Percentiles rank a stretch among this genome's conserved stretches.
Evolutionary conservation across 2,113 vertebrate genomes (phyloP).

Genomic region (Rhabdornis inornatus): DNA sequence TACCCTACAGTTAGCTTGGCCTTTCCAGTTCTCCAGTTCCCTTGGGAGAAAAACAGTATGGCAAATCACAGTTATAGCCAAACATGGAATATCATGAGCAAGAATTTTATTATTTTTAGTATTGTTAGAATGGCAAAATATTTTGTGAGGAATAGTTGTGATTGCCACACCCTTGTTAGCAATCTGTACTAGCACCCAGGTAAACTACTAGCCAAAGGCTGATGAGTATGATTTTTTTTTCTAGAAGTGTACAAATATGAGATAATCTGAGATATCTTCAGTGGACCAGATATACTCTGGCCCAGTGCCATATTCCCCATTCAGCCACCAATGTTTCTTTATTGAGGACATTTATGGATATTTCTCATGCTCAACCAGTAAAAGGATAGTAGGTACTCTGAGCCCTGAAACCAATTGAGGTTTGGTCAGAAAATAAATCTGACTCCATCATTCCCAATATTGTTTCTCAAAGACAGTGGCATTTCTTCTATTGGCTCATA

Average conservation of each 20-base stretch:
- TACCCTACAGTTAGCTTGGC: background rate
- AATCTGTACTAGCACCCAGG: background rate
- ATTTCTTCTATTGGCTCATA: background rate
- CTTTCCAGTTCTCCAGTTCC: background rate
- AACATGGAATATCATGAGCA: background rate
- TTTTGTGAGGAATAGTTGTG: background rate
- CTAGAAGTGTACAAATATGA: background rate
- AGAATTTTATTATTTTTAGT: background rate
- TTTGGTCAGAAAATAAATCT: background rate
- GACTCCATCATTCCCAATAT: background rate
- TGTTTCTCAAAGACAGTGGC: background rate
- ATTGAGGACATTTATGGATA: background rate
- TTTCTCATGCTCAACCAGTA: background rate
- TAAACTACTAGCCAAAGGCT: background rate
- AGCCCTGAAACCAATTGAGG: background rate
- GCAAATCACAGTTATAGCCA: background rate
- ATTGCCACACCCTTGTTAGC: background rate
- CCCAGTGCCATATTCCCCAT: background rate
- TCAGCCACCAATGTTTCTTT: background rate
- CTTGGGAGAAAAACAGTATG: background rate
- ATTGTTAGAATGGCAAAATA: background rate
- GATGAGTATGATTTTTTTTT: background rate
- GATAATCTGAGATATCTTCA: background rate
- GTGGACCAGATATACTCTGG: background rate
- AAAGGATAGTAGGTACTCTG: background rate